Evolutionary conservation across 2,888 invertebrate genomes (phyloP), one percentile per base, ranked within the genome.

Genomic region (Tholera decimalis): DNA sequence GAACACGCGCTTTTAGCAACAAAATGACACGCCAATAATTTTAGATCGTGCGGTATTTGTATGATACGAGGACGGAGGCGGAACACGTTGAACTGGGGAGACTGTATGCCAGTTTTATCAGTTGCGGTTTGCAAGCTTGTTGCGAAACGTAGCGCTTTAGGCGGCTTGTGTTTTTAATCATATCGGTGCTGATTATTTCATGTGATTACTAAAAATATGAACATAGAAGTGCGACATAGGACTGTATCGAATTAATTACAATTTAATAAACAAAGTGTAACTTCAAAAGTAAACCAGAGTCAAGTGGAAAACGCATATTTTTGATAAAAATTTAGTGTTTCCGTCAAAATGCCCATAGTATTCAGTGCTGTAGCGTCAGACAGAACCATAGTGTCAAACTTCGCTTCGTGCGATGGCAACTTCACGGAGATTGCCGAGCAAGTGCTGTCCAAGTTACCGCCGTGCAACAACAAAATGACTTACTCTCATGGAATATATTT

Each of bases 341-440:
- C 15, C 15, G 15, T 66, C 28, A 89, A 73, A 84, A 99, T 99
- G 99, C 98, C 99, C 20, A 97, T 99, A 78, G 91, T 99, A 66
- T 99, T 98, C 91, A 97, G 98, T 89, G 98, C 98, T 3, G 97
- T 99, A 71, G 97, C 98, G 6, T 95, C 98, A 77, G 97, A 98
- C 53, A 96, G 96, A 47, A 97, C 97, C 0, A 96, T 99, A 35
- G 93, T 98, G 41, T 97, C 98, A 0, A 98, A 98, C 89, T 97
- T 98, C 95, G 99, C 99, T 0, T 97, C 98, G 20, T 99, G 98
- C 89, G 97, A 98, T 77, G 99, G 99, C 0, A 99, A 99, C 91
- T 99, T 99, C 91, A 97, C 97, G 3, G 99, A 99, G 94, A 98
- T 99, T 5, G 97, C 98, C 0, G 98, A 98, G 86, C 97, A 98